Percentiles rank a stretch among this genome's conserved stretches.
These are phyloP conservation scores for Holothuria scabra DNA, from an alignment of 53 echinoderm and acorn worm species.

Conservation along the genomic window DNA sequence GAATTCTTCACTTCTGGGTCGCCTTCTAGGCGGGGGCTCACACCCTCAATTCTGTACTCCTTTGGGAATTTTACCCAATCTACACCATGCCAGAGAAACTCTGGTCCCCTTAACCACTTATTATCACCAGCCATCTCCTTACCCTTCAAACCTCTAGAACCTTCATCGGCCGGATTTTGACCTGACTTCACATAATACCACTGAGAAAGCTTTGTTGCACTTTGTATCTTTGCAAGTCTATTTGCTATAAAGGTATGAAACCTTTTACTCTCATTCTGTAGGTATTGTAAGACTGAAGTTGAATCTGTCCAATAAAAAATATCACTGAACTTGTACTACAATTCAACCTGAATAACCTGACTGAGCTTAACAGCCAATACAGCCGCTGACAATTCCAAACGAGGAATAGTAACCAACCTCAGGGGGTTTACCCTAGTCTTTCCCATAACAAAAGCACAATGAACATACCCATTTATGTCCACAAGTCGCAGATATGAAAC, in stretches of 20 bases:
- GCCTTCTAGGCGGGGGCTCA: too few relatives aligned
- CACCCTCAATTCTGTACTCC: too few relatives aligned
- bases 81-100: too few relatives aligned
- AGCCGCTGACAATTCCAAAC: conserved; percentile 63
- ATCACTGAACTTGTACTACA: conserved; percentile 12
- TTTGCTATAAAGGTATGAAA: conserved; percentile 70
- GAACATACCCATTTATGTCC: conserved; percentile 3
- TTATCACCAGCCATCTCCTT: too few relatives aligned
- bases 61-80: too few relatives aligned
- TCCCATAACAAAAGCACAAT: conserved; percentile 58
- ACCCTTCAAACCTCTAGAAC: conserved; percentile 20
- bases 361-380: conserved; percentile 33
- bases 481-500: conserved; percentile 54
- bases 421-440: conserved; percentile 59
- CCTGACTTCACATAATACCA: too few relatives aligned
- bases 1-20: too few relatives aligned
- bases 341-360: conserved; percentile 9
- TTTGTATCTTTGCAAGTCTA: conserved; percentile 55
- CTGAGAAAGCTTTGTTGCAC: not conserved
- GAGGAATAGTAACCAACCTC: conserved; percentile 54
- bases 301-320: conserved; percentile 58
- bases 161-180: conserved; percentile 43
- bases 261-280: conserved; percentile 50
- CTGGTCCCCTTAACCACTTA: too few relatives aligned
- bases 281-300: conserved; percentile 59